Percentiles rank a stretch among this genome's conserved stretches.
Evolutionary conservation across 2,888 invertebrate genomes (phyloP).

Genomic region (Caenorhabditis drosophilae): DNA sequence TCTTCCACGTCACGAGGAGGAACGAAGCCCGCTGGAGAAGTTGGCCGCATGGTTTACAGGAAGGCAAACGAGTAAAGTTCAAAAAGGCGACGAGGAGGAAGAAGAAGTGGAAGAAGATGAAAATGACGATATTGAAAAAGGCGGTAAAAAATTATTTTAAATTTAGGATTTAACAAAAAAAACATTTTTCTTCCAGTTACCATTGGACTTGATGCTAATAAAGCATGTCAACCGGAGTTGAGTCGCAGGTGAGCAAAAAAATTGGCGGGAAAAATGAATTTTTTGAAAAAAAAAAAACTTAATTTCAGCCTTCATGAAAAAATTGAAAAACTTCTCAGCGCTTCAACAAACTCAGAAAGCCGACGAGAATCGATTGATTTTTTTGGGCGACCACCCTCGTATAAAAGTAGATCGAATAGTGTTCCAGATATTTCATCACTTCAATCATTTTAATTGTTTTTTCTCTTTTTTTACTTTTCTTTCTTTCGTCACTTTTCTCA

Average conservation of each 20-base stretch:
- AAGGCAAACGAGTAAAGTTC: too few species aligned
- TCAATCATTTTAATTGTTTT: conserved; percentile 10
- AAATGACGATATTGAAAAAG: conserved; percentile 3
- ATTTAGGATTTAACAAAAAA: background rate
- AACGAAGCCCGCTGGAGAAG: conserved; percentile 25
- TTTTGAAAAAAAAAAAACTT: too few species aligned
- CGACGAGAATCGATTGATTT: conserved; percentile 16
- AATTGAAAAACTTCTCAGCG: conserved; percentile 7
- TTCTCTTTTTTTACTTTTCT: background rate
- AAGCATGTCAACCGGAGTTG: background rate
- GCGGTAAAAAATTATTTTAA: conserved; percentile 4
- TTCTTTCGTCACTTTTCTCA: too few species aligned
- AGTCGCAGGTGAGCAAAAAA: background rate
- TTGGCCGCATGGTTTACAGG: conserved; percentile 34
- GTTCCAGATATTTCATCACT: conserved; percentile 30
- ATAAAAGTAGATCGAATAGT: conserved; percentile 27
- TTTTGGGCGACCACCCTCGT: conserved; percentile 25
- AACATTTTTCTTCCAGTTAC: background rate
- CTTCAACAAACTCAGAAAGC: background rate
- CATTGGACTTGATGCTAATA: background rate
- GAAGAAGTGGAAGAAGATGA: conserved; percentile 1
- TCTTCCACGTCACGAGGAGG: conserved; percentile 73
- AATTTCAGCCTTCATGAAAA: conserved; percentile 15
- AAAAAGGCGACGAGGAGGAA: too few species aligned
- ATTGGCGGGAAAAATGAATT: too few species aligned